Conservation (phyloP, 2,113 vertebrate genomes). For the Daphoenositta chrysoptera region DNA sequence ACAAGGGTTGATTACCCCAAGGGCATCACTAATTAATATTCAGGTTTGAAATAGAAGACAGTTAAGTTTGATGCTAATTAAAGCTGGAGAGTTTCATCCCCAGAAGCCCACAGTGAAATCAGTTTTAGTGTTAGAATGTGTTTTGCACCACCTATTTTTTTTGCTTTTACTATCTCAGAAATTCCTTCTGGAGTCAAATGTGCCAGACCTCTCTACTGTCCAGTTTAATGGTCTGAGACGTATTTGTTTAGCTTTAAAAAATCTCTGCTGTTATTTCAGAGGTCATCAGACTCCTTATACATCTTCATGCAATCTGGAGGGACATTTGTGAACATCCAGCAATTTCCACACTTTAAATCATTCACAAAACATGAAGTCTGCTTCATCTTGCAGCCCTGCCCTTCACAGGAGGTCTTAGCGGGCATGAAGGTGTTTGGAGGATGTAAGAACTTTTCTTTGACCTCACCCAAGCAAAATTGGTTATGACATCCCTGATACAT, state of each 20-base stretch:
- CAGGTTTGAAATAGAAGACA: slow-evolving; percentile 31
- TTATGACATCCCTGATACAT: background rate
- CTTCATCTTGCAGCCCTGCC: background rate
- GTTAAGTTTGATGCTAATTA: slow-evolving; percentile 49
- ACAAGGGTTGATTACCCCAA: slow-evolving; percentile 43
- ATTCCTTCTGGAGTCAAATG: background rate
- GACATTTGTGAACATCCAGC: background rate
- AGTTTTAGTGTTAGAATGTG: background rate
- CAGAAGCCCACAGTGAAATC: background rate
- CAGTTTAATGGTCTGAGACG: background rate
- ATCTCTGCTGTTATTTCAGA: background rate
- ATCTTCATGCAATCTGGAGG: background rate
- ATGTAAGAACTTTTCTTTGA: background rate
- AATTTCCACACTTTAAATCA: background rate
- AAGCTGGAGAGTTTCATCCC: slow-evolving; percentile 5
- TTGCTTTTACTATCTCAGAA: background rate
- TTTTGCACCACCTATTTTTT: background rate
- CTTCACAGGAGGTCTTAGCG: background rate
- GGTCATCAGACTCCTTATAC: background rate
- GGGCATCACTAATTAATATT: slow-evolving; percentile 58
- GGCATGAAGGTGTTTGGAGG: background rate
- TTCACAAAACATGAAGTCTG: background rate
- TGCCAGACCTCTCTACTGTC: background rate
- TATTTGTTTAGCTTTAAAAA: background rate
- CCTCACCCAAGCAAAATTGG: background rate